Evolutionary conservation across 2,888 invertebrate genomes (phyloP), one percentile per base, ranked within the genome.

Genomic region (Sesamia inferens): DNA sequence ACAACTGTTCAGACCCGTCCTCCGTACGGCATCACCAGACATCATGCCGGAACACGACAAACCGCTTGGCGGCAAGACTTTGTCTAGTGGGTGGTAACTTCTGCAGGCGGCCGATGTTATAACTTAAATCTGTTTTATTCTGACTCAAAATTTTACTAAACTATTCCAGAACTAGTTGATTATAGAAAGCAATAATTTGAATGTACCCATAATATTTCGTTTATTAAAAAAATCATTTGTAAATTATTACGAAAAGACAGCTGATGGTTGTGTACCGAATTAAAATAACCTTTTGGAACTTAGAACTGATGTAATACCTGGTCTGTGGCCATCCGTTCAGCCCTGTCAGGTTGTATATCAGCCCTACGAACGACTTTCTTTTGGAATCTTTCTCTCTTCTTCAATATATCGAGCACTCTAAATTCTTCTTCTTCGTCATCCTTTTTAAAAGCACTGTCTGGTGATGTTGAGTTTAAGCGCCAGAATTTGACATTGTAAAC

Each of bases 391-490:
- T 92, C 90, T 68, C 89, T 92, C 76, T 94, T 95, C 85, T 95
- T 95, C 81, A 93, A 89, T 81, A 97, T 94, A 91, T 96, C 96
- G 2, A 97, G 90, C 4, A 97, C 96, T 62, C 97, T 88, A 84
- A 97, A 97, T 68, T 96, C 96, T 73, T 96, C 96, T 14, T 95
- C 96, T 0, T 93, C 93, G 0, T 93, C 90, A 39, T 80, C 87
- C 66, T 91, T 90, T 84, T 91, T 93, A 48, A 87, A 79, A n/a
- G 89, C 86, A 54, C 85, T 88, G 70, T 94, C 94, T 0, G 92
- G 88, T 8, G 88, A 91, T 0, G 94, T 94, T 1, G 96, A 94
- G 71, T 91, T 92, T 7, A 89, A 85, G n/a, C 96, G 94, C 95
- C 95, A 96, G 88, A 94, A 79, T 83, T 92, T 94, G 4, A 87